Evolutionary conservation across 2,113 vertebrate species (phyloP), one percentile per base, ranked within the genome.

Genomic region (Psettodes erumei): DNA sequence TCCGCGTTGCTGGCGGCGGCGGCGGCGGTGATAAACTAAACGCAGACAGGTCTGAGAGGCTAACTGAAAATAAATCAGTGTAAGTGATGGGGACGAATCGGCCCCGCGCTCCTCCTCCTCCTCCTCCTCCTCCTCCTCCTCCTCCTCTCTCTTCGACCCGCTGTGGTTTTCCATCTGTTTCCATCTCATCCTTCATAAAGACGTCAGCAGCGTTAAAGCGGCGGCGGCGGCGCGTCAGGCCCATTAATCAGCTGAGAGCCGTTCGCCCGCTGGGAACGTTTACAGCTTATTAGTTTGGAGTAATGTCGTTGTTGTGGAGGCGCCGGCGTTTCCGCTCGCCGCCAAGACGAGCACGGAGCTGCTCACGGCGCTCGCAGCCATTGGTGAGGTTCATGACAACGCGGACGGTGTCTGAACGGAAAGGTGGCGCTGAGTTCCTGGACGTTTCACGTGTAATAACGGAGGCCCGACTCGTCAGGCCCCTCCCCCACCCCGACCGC

Each of bases 261-360:
- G 55, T 40, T 67, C 23, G 54, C 54, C 30, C 45, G 45, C 19
- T n/a, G 68, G 68, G 68, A 25, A 70, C 74, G 80, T 27, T 35
- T 75, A 51, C 21, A 56, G 66, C 74, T 64, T 38, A 71, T 84
- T 84, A 76, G 58, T 72, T 54, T 45, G 60, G 62, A 79, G 33
- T 56, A 21, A 25, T 81, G 59, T 27, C 1, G 42, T n/a, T 43
- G 38, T 56, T 42, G 9, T 19, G 16, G 48, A 62, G 25, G 15
- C 55, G n/a, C n/a, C n/a, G n/a, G n/a, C n/a, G n/a, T n/a, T n/a
- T n/a, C n/a, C n/a, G n/a, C n/a, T n/a, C n/a, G n/a, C n/a, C n/a
- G n/a, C n/a, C n/a, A n/a, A n/a, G n/a, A n/a, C n/a, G n/a, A n/a
- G n/a, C n/a, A n/a, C n/a, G n/a, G n/a, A n/a, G n/a, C n/a, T n/a